phyloP scores from a whole-genome alignment of 2,113 vertebrate genomes.

The Aegotheles bennettii region DNA sequence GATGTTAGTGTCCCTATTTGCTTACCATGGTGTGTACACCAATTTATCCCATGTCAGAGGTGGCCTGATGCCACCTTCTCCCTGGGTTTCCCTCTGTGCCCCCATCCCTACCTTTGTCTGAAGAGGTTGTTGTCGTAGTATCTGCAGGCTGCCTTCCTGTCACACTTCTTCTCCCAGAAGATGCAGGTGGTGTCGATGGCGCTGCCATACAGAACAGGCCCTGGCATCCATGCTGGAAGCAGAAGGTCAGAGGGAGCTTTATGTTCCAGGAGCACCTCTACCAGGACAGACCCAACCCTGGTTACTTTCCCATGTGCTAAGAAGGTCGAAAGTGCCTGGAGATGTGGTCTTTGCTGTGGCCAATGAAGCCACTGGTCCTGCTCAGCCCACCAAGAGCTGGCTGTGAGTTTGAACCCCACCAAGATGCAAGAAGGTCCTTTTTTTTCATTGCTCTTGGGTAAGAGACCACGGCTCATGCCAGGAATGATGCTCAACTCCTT shows the following conservation, averaged over 20 bases:
- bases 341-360: neutral
- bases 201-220: slow-evolving; percentile 86
- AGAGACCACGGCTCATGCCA: neutral
- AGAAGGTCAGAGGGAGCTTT: neutral
- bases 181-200: slow-evolving; percentile 89
- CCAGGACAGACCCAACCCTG: neutral
- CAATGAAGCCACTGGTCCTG: neutral
- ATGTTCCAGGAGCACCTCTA: neutral
- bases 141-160: slow-evolving; percentile 76
- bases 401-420: neutral
- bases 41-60: fast-evolving
- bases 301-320: neutral
- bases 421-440: neutral
- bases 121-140: slow-evolving; percentile 87
- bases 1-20: fast-evolving
- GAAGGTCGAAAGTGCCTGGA: neutral
- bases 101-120: slow-evolving; percentile 75
- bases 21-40: fast-evolving
- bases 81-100: fast-evolving
- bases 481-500: neutral
- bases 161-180: slow-evolving; percentile 82
- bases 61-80: fast-evolving
- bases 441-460: neutral
- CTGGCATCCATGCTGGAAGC: slow-evolving; percentile 87
- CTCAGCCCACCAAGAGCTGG: neutral